A percentile compares a stretch with the other conserved stretches of the same genome.
Evolutionary conservation across 2,797 vertebrate genomes (phyloP).

Genomic region (Rousettus madagascariensis): DNA sequence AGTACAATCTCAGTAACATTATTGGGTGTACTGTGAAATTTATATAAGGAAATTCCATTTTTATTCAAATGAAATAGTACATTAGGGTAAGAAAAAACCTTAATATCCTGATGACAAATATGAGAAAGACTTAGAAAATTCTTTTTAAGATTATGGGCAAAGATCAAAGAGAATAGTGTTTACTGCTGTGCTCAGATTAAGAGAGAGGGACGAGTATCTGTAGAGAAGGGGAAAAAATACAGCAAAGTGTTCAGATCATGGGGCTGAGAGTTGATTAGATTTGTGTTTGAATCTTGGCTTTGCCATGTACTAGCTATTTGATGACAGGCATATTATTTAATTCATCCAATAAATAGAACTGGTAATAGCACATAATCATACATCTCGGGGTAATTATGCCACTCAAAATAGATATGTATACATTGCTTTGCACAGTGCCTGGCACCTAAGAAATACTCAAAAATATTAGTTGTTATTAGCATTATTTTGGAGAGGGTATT

Average conservation of each 20-base stretch:
- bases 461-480: neutral
- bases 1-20: constrained; percentile 74
- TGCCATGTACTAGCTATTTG: neutral
- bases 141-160: neutral
- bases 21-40: constrained; percentile 81
- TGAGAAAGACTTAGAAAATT: neutral
- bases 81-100: constrained; percentile 1
- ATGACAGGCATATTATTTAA: neutral
- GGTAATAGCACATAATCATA: neutral
- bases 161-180: neutral
- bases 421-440: neutral
- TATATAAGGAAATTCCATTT: constrained; percentile 68
- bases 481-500: neutral
- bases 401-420: neutral
- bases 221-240: neutral
- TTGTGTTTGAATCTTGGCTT: neutral
- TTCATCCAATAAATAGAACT: neutral
- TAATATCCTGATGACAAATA: neutral
- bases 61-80: constrained; percentile 47
- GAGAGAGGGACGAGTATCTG: no score
- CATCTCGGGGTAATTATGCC: neutral
- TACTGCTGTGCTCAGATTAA: neutral
- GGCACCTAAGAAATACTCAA: neutral
- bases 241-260: neutral
- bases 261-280: neutral